Percentiles rank a stretch among this genome's conserved stretches.
Conservation (phyloP, 2,113 vertebrate genomes). For the Asarcornis scutulata region DNA sequence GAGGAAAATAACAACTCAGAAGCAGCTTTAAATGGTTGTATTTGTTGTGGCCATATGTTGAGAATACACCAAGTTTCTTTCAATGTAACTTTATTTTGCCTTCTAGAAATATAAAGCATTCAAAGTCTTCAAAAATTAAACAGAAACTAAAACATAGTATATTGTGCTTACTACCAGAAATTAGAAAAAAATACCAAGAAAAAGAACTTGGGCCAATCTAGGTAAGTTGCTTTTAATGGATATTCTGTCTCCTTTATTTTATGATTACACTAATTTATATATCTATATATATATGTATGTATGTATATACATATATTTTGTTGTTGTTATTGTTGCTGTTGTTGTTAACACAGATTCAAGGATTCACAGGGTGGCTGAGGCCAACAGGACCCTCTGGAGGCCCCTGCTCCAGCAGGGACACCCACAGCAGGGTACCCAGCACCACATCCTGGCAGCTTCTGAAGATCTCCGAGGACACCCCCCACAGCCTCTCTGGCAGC, state of each 20-base stretch:
- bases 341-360: not conserved
- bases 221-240: not conserved
- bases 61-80: not conserved
- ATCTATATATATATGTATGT: too few species aligned
- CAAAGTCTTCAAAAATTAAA: not conserved
- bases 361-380: not conserved
- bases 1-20: not conserved
- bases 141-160: not conserved
- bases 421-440: not conserved
- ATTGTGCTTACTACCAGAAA: not conserved
- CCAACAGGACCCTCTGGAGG: not conserved
- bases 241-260: not conserved
- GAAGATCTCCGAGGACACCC: not conserved
- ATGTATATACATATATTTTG: too few species aligned
- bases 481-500: not conserved
- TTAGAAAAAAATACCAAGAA: not conserved
- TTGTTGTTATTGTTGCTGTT: too few species aligned
- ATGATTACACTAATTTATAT: not conserved
- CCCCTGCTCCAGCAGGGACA: not conserved
- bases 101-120: not conserved
- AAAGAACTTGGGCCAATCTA: not conserved
- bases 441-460: not conserved
- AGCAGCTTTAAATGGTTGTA: not conserved
- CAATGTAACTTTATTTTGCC: not conserved
- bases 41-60: not conserved